Conservation (phyloP, 1,140 invertebrate genomes). For the Philotrypesis tridentata region DNA sequence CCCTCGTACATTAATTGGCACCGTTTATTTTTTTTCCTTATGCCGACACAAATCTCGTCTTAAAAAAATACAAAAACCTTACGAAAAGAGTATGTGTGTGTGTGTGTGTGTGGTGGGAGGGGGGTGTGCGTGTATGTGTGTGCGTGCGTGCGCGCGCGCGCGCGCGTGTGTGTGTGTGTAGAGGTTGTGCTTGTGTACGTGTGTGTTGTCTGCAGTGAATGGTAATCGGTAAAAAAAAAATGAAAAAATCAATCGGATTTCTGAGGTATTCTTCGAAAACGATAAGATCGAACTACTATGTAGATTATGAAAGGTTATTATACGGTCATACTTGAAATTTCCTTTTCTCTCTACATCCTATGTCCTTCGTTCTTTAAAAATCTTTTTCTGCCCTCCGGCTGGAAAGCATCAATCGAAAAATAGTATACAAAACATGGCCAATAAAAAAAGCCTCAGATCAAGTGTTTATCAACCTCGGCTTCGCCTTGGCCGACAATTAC, state of each 20-base stretch:
- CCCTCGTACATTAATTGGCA: slow-evolving; percentile 40
- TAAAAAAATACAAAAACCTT: slow-evolving; percentile 6
- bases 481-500: too few relatives aligned
- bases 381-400: too few relatives aligned
- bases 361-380: background rate
- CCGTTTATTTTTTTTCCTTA: background rate
- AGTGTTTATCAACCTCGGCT: too few relatives aligned
- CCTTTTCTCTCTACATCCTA: background rate
- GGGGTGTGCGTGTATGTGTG: too few relatives aligned
- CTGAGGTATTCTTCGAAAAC: background rate
- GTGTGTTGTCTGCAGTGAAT: background rate
- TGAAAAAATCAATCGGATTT: background rate
- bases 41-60: slow-evolving; percentile 4
- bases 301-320: background rate
- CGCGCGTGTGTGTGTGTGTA: background rate
- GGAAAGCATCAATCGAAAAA: too few relatives aligned
- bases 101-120: too few relatives aligned
- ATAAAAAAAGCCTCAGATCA: too few relatives aligned
- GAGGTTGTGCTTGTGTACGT: too few relatives aligned
- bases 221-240: too few relatives aligned
- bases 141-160: too few relatives aligned
- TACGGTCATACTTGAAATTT: background rate
- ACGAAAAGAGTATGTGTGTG: background rate
- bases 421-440: too few relatives aligned
- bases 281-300: background rate